phyloP scores from a whole-genome alignment of 1,140 invertebrate species.

The Reticulitermes speratus region DNA sequence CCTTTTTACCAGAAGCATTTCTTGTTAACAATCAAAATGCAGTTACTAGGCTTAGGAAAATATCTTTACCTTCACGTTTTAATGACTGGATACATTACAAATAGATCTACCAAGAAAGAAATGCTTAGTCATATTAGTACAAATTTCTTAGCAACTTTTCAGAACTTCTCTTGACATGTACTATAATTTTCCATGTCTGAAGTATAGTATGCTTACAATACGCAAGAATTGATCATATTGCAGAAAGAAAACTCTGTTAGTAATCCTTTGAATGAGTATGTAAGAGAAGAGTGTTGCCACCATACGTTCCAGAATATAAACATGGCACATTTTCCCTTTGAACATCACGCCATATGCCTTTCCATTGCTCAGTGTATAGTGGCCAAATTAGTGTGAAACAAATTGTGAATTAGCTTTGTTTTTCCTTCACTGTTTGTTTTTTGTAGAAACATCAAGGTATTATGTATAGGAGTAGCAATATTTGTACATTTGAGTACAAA shows the following conservation, averaged over 20 bases:
- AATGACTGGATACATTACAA: too few relatives aligned
- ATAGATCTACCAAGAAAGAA: too few relatives aligned
- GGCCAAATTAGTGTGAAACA: background rate
- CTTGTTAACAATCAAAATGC: background rate
- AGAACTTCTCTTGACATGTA: background rate
- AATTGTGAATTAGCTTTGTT: background rate
- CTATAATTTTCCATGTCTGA: background rate
- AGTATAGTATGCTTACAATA: background rate
- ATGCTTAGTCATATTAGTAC: background rate
- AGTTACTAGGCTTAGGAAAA: background rate
- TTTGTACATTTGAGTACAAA: background rate
- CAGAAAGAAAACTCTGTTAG: background rate
- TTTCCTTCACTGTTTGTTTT: background rate
- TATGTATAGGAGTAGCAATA: background rate
- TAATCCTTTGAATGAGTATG: background rate
- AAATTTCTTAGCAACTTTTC: background rate
- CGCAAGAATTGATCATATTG: background rate
- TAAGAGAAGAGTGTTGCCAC: background rate
- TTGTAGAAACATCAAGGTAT: background rate
- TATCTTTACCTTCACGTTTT: background rate
- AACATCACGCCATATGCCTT: conserved; percentile 11
- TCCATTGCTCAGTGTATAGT: conserved; percentile 3
- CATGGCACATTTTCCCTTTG: background rate
- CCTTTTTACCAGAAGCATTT: background rate
- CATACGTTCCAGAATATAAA: background rate